These are phyloP conservation scores for Gallinago jamesoni DNA, from an alignment of 2,113 vertebrate genomes.

Conservation along the genomic window DNA sequence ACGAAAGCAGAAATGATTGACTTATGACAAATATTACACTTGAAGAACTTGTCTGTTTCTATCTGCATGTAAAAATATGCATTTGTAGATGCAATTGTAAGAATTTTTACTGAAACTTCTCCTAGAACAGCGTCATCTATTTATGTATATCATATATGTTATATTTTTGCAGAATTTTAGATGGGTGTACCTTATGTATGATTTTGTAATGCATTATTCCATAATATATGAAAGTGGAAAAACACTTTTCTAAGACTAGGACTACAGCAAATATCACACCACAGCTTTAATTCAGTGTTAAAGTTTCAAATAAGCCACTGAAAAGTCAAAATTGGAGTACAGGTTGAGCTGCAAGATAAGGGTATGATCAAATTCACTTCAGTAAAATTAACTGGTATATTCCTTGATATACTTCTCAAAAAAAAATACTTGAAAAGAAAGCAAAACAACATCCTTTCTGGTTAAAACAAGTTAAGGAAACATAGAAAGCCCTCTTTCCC, in stretches of 20 bases:
- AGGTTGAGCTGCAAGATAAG: background rate
- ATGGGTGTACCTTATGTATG: background rate
- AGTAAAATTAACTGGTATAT: background rate
- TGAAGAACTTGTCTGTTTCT: background rate
- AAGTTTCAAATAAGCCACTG: background rate
- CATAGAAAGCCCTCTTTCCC: background rate
- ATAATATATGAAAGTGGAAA: background rate
- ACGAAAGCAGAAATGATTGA: background rate
- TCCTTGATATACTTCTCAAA: background rate
- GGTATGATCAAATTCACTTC: background rate
- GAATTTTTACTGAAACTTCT: background rate
- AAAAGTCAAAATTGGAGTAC: background rate
- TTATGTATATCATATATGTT: background rate
- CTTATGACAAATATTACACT: background rate
- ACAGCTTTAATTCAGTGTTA: background rate
- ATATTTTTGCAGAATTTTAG: background rate
- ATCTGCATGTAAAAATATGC: background rate
- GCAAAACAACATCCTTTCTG: background rate
- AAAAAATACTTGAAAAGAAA: background rate
- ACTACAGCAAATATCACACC: background rate
- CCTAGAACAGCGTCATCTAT: background rate
- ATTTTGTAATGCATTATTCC: background rate
- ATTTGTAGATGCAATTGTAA: background rate
- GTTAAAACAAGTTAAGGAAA: background rate
- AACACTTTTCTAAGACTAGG: background rate